These are phyloP conservation scores for Drosophila pachea DNA, from an alignment of 1,140 invertebrate genomes.

Conservation along the genomic window DNA sequence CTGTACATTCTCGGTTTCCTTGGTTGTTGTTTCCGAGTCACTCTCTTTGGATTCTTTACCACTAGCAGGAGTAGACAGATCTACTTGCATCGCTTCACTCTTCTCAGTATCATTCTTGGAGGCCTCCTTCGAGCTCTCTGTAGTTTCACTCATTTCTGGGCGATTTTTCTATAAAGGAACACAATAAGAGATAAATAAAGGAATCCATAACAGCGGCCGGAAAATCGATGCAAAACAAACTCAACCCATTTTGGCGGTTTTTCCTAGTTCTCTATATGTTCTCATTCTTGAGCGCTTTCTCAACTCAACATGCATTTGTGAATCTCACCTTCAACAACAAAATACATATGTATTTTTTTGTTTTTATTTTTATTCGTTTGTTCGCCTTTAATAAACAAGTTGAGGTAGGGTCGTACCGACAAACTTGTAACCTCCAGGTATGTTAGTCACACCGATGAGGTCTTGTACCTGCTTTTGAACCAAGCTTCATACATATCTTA, in stretches of 20 bases:
- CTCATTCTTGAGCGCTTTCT: slow-evolving; percentile 51
- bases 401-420: slow-evolving; percentile 62
- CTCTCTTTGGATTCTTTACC: slow-evolving; percentile 31
- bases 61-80: slow-evolving; percentile 22
- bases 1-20: slow-evolving; percentile 26
- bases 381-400: slow-evolving; percentile 75
- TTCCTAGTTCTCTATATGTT: slow-evolving; percentile 60
- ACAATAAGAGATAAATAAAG: slow-evolving; percentile 16
- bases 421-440: slow-evolving; percentile 36
- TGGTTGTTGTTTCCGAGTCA: slow-evolving; percentile 19
- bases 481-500: not conserved
- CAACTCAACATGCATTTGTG: slow-evolving; percentile 50
- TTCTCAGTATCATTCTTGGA: slow-evolving; percentile 29
- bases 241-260: slow-evolving; percentile 75
- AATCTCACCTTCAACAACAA: slow-evolving; percentile 68
- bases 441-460: not conserved
- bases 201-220: slow-evolving; percentile 40
- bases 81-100: slow-evolving; percentile 30
- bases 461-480: not conserved
- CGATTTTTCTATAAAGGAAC: slow-evolving; percentile 45
- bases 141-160: slow-evolving; percentile 40
- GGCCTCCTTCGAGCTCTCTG: slow-evolving; percentile 4
- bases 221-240: slow-evolving; percentile 72
- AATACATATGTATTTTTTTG: slow-evolving; percentile 72
- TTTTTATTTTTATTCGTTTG: slow-evolving; percentile 77